Conservation (phyloP, 2,888 invertebrate species). For the Ichneumon xanthorius region DNA sequence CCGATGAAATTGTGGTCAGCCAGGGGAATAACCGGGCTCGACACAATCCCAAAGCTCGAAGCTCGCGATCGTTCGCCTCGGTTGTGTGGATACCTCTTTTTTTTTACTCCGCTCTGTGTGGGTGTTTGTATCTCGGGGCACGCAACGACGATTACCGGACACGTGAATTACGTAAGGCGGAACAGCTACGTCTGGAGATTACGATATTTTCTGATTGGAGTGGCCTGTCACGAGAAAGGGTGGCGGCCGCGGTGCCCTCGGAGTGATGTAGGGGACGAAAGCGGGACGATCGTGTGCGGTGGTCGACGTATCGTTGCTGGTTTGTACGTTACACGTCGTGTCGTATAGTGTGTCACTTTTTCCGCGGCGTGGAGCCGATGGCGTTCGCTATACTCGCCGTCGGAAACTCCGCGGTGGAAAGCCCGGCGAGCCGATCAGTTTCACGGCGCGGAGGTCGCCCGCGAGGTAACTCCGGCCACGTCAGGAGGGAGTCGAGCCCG, state of each 20-base stretch:
- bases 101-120: constrained; percentile 32
- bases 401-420: background rate
- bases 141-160: constrained; percentile 79
- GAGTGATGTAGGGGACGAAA: constrained; percentile 47
- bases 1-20: constrained; percentile 20
- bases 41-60: constrained; percentile 42
- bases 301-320: background rate
- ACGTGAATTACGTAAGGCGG: constrained; percentile 82
- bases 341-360: background rate
- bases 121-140: constrained; percentile 69
- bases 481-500: constrained; percentile 70
- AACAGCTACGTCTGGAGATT: constrained; percentile 78
- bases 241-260: constrained; percentile 29
- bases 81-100: constrained; percentile 8
- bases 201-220: constrained; percentile 80
- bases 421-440: background rate
- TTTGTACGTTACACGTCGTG: background rate
- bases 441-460: constrained; percentile 10
- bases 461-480: constrained; percentile 62
- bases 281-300: constrained; percentile 16
- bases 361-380: background rate
- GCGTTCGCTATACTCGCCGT: background rate
- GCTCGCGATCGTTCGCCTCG: constrained; percentile 17
- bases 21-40: constrained; percentile 24
- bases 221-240: constrained; percentile 77